Conservation (phyloP, 2,888 invertebrate species). For the Tethea ocularis region DNA sequence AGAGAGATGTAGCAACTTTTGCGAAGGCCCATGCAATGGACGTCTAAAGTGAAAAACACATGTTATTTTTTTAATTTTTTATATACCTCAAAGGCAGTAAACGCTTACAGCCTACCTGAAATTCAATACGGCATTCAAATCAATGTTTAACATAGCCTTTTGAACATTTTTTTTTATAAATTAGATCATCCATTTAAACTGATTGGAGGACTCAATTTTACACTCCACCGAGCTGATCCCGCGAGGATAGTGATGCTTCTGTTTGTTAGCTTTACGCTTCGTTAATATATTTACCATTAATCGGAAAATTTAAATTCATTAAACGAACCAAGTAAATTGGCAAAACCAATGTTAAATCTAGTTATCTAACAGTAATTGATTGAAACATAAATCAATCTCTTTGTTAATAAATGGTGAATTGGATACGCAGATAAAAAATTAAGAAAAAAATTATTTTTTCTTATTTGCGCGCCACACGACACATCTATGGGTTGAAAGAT, state of each 20-base stretch:
- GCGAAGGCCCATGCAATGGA: no score
- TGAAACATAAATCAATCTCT: not conserved
- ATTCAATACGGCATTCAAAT: no score
- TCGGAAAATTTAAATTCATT: not conserved
- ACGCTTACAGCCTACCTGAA: no score
- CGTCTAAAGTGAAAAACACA: no score
- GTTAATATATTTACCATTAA: not conserved
- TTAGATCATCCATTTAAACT: constrained; percentile 57
- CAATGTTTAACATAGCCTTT: not conserved
- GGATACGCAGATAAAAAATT: no score
- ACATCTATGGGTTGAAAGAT: no score
- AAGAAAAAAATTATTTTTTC: no score
- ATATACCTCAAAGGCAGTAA: no score
- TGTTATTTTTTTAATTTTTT: no score
- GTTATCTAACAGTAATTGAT: not conserved
- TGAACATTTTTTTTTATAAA: constrained; percentile 27
- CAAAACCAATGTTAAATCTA: not conserved
- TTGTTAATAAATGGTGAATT: not conserved
- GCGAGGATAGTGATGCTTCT: constrained; percentile 31
- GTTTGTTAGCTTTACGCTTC: constrained; percentile 14
- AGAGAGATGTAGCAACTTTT: no score
- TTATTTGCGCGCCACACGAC: no score
- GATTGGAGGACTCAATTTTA: constrained; percentile 58
- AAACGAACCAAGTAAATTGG: not conserved
- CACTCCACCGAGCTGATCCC: constrained; percentile 37